Conservation (phyloP, 1,140 invertebrate species). For the Andrena cerasifolii region DNA sequence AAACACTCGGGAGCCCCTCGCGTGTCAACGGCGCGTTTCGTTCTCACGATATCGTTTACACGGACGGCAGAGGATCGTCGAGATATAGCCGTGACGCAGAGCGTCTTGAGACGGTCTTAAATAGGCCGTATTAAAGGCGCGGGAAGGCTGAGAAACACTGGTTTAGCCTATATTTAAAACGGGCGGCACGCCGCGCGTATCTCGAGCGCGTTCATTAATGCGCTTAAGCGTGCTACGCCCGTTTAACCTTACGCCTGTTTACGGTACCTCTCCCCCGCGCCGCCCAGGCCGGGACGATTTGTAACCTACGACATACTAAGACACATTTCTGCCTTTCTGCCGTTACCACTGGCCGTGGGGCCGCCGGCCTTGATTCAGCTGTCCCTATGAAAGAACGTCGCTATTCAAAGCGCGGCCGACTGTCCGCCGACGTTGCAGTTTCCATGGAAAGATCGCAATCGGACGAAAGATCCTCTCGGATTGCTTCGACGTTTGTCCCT, state of each 20-base stretch:
- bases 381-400: constrained; percentile 6
- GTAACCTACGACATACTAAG: constrained; percentile 45
- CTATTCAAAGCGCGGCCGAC: background rate
- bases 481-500: too few species aligned
- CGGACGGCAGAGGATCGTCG: background rate
- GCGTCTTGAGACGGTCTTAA: constrained; percentile 11
- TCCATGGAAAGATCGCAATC: background rate
- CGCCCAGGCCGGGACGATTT: constrained; percentile 27
- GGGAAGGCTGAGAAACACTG: constrained; percentile 40
- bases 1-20: background rate
- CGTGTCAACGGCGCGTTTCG: background rate
- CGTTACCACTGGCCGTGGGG: background rate
- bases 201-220: constrained; percentile 53
- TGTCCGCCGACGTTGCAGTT: background rate
- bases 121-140: constrained; percentile 6
- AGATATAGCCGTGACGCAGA: background rate
- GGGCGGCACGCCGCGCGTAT: constrained; percentile 47
- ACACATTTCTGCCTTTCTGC: constrained; percentile 28
- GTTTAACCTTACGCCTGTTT: constrained; percentile 50
- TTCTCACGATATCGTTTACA: constrained; percentile 39
- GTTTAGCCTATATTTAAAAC: constrained; percentile 55
- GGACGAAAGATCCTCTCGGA: too few species aligned
- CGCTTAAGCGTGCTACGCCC: constrained; percentile 41
- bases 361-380: constrained; percentile 28
- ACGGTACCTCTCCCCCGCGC: constrained; percentile 1